Evolutionary conservation across 2,888 invertebrate genomes (phyloP).

Genomic region (Caradrina kadenii): DNA sequence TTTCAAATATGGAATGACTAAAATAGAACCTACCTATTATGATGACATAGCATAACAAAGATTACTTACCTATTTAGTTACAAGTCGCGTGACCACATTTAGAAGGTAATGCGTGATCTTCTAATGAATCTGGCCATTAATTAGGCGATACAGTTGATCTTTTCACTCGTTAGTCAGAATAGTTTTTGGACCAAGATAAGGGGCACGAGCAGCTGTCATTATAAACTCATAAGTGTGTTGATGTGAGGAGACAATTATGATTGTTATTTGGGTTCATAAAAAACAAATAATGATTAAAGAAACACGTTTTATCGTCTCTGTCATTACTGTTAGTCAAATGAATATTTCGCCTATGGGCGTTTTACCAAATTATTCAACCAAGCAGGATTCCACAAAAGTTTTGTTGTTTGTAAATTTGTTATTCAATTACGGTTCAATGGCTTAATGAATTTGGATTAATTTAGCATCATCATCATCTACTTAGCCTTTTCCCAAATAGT

Average conservation of each 20-base stretch:
- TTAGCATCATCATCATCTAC: too few species aligned
- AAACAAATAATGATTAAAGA: background rate
- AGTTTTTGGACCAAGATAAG: conserved; percentile 21
- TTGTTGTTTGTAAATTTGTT: too few species aligned
- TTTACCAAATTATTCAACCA: too few species aligned
- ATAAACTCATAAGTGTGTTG: conserved; percentile 3
- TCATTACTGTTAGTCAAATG: too few species aligned
- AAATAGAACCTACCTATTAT: conserved; percentile 10
- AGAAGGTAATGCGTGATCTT: conserved; percentile 15
- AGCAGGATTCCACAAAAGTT: too few species aligned
- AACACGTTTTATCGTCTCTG: too few species aligned
- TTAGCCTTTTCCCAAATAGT: too few species aligned
- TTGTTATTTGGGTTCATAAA: too few species aligned
- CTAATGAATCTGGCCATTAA: conserved; percentile 1
- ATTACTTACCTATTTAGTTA: background rate
- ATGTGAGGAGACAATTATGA: background rate
- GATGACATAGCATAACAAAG: background rate
- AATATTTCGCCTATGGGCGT: too few species aligned
- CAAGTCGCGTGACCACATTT: conserved; percentile 21
- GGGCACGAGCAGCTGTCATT: conserved; percentile 8
- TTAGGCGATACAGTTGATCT: conserved; percentile 13
- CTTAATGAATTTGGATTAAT: too few species aligned
- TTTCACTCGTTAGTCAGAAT: conserved; percentile 5
- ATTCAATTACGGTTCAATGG: too few species aligned
- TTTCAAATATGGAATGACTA: conserved; percentile 7